Base-by-base conservation (phyloP, 2,113 vertebrate genomes). In the Gnathonemus echidnorhynchus region DNA sequence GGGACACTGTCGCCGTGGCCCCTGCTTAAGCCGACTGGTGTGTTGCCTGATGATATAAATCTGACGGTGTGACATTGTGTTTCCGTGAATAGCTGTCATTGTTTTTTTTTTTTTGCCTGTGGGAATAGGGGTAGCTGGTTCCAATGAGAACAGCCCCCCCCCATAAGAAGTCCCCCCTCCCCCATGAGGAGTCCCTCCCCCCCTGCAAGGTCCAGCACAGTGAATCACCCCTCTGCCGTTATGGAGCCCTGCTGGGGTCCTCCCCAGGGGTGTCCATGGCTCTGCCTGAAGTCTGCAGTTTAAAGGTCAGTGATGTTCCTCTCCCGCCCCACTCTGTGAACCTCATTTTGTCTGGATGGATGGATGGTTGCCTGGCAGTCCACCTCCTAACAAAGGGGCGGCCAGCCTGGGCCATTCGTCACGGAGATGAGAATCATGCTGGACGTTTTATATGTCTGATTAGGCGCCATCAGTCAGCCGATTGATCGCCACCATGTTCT, bases 401-500 rank as follows among this genome's bases (percentile, higher is more conserved):
- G 11, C 31, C 10, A 17, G 39, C 45, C 27, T 15, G 56, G 66
- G 48, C 24, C 77, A 56, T 74, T 89, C 56, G 49, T 91, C 62
- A 17, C 17, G n/a, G 49, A 42, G 88, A 52, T 86, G 42, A 77
- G 87, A 88, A 91, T 88, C 89, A 56, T 56, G 70, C 27, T 39
- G 89, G 90, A 91, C 49, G 27, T 49, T 77, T 91, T 66, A 85
- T 80, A 80, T 87, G 88, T 89, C 89, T 91, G 92, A 92, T 91
- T 87, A 90, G 87, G 89, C 85, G 87, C 45, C 90, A 90, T 91
- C 89, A 42, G 58, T 91, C 87, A 90, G 87, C n/a, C 89, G 24
- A 92, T 90, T 91, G 91, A 93, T 92, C 45, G 88, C 90, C 90
- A 84, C 89, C 90, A 74, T 83, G 89, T 83, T 90, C 90, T 90